phyloP scores from a whole-genome alignment of 2,888 invertebrate genomes.

The Cantharis lateralis region DNA sequence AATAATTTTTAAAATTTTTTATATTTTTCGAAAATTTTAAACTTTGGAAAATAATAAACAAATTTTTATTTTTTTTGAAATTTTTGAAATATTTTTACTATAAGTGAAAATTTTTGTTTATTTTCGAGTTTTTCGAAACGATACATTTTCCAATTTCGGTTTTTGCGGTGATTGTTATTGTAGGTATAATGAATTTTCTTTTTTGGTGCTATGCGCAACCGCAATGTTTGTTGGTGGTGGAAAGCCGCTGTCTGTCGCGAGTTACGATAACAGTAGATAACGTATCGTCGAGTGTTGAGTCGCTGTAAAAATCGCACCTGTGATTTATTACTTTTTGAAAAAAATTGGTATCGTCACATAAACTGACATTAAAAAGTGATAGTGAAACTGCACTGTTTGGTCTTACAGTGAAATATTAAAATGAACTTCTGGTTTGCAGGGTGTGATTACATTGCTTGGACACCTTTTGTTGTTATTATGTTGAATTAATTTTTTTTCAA shows the following conservation, averaged over 20 bases:
- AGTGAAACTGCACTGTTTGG: not conserved
- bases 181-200: not conserved
- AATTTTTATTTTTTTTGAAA: not conserved
- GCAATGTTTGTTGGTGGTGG: constrained; percentile 11
- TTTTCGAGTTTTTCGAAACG: not conserved
- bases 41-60: no score
- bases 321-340: not conserved
- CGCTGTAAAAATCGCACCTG: not conserved
- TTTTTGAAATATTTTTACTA: no score
- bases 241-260: constrained; percentile 21
- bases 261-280: constrained; percentile 4
- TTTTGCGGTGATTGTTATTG: not conserved
- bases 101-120: no score
- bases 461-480: not conserved
- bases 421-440: not conserved
- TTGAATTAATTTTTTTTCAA: not conserved
- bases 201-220: constrained; percentile 11
- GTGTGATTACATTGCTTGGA: not conserved
- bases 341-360: not conserved
- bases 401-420: not conserved
- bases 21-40: no score
- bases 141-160: not conserved
- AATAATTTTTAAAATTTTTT: no score
- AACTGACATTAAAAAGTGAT: not conserved
- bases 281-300: not conserved